A percentile compares a stretch with the other conserved stretches of the same genome.
Conservation (phyloP, 2,113 vertebrate species). For the Boulengeromyrus knoepffleri region DNA sequence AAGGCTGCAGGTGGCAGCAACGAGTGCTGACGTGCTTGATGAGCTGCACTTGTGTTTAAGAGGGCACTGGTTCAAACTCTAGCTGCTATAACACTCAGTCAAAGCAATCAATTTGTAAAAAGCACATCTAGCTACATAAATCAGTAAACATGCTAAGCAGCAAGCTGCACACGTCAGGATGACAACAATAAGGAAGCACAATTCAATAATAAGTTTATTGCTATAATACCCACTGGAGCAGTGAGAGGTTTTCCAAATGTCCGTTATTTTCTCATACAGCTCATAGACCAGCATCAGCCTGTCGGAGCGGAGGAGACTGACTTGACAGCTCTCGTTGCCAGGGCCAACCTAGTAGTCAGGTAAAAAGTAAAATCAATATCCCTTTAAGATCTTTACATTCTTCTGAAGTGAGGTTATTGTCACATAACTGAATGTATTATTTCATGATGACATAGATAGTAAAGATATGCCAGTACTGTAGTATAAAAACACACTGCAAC, state of each 20-base stretch:
- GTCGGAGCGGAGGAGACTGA: slow-evolving; percentile 78
- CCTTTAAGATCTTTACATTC: not conserved
- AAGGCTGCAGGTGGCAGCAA: not conserved
- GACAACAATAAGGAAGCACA: not conserved
- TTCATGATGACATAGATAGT: not conserved
- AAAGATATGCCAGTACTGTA: not conserved
- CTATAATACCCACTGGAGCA: slow-evolving; percentile 68
- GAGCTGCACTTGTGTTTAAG: not conserved
- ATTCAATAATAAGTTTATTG: not conserved
- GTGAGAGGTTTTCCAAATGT: slow-evolving; percentile 66
- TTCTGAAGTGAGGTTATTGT: not conserved
- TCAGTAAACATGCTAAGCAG: not conserved
- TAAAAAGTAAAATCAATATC: not conserved
- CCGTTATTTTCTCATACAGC: slow-evolving; percentile 59
- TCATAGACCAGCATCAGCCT: slow-evolving; percentile 74
- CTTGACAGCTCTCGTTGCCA: slow-evolving; percentile 70
- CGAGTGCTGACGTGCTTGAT: not conserved
- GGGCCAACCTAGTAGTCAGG: slow-evolving; percentile 57
- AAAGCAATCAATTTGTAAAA: not conserved
- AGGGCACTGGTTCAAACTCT: not conserved
- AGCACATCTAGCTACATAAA: not conserved
- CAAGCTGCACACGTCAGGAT: not conserved
- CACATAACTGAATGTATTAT: not conserved
- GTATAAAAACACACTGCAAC: not conserved
- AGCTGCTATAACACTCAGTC: not conserved